Conservation (phyloP, 1,140 invertebrate genomes). For the Drosophila murphyi region DNA sequence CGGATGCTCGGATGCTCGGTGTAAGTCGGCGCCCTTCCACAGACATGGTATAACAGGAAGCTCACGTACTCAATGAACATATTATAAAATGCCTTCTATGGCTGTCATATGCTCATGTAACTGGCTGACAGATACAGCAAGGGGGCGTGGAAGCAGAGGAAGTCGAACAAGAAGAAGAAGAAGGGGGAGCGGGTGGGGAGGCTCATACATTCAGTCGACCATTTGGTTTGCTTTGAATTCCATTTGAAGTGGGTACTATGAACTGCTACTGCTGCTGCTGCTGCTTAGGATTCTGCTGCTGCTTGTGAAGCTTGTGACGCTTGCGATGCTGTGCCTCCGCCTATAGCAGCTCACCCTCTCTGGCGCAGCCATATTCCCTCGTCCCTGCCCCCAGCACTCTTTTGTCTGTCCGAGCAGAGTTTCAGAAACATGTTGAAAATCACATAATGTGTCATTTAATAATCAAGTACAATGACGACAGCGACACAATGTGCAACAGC, state of each 20-base stretch:
- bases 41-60: slow-evolving; percentile 35
- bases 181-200: slow-evolving; percentile 17
- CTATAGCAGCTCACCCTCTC: neutral
- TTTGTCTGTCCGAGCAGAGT: slow-evolving; percentile 20
- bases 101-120: slow-evolving; percentile 72
- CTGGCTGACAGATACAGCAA: slow-evolving; percentile 50
- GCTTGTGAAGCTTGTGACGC: neutral
- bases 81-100: slow-evolving; percentile 78
- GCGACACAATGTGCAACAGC: slow-evolving; percentile 57
- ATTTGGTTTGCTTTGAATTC: slow-evolving; percentile 67
- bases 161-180: slow-evolving; percentile 19
- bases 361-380: neutral
- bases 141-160: slow-evolving; percentile 11
- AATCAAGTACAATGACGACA: slow-evolving; percentile 78
- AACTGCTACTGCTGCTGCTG: slow-evolving; percentile 15
- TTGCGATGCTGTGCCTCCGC: slow-evolving; percentile 1
- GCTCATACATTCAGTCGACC: slow-evolving; percentile 37
- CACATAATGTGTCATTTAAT: slow-evolving; percentile 83
- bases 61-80: slow-evolving; percentile 73
- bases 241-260: slow-evolving; percentile 59
- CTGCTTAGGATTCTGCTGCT: slow-evolving; percentile 1
- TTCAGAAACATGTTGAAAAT: slow-evolving; percentile 73
- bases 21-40: neutral
- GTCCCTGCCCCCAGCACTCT: slow-evolving; percentile 11
- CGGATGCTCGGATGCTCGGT: neutral